A percentile compares a stretch with the other conserved stretches of the same genome.
Evolutionary conservation across 2,797 vertebrate species (phyloP).

Genomic region (Falco biarmicus): DNA sequence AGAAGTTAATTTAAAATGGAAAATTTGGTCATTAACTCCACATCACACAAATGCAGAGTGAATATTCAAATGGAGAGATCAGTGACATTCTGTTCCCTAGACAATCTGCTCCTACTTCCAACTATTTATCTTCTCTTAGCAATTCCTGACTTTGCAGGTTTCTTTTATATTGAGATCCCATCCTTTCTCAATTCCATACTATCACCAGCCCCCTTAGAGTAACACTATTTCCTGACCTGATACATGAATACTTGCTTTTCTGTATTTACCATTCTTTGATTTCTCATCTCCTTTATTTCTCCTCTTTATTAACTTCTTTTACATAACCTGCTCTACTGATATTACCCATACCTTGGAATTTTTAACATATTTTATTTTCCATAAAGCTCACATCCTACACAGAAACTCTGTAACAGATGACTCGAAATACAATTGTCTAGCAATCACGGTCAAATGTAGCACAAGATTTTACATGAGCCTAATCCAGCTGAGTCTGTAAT

Average conservation of each 20-base stretch:
- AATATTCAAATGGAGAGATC: neutral
- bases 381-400: slow-evolving; percentile 42
- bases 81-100: neutral
- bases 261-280: slow-evolving; percentile 44
- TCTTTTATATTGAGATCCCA: slow-evolving; percentile 7
- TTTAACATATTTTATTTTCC: slow-evolving; percentile 21
- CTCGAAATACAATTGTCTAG: neutral
- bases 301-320: neutral
- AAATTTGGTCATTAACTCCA: neutral
- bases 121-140: neutral
- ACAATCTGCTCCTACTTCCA: neutral
- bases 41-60: neutral
- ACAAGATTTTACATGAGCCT: neutral
- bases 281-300: slow-evolving; percentile 23
- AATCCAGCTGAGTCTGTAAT: neutral
- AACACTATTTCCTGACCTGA: slow-evolving; percentile 19
- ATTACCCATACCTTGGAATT: neutral
- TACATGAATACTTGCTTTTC: slow-evolving; percentile 25
- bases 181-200: neutral
- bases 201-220: slow-evolving; percentile 14
- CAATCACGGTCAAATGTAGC: neutral
- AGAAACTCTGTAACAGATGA: neutral
- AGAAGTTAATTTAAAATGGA: neutral
- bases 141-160: neutral
- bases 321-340: slow-evolving; percentile 16